These are phyloP conservation scores for Ptychadena robeensis DNA, from an alignment of 2,797 vertebrate species.

Conservation along the genomic window DNA sequence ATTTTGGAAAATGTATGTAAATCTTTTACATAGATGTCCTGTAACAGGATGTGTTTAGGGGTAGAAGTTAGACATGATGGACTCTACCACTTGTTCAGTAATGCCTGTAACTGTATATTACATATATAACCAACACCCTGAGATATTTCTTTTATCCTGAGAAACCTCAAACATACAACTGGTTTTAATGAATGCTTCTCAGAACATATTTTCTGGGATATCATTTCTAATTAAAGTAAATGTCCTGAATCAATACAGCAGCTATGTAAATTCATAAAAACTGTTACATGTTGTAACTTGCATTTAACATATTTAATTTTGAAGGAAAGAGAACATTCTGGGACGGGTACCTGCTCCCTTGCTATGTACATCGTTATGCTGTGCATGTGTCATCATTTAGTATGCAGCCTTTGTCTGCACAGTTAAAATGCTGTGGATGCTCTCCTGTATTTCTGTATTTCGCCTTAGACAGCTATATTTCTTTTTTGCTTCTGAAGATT, in stretches of 20 bases:
- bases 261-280: background rate
- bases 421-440: conserved; percentile 48
- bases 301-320: background rate
- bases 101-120: too few species aligned
- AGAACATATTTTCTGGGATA: background rate
- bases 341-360: background rate
- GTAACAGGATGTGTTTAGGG: too few species aligned
- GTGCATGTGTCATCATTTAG: conserved; percentile 18
- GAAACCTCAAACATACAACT: too few species aligned
- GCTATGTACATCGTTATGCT: background rate
- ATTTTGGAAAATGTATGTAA: too few species aligned
- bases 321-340: background rate
- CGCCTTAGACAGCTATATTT: conserved; percentile 41
- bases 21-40: too few species aligned
- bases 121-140: too few species aligned
- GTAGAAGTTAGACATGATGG: too few species aligned
- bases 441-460: conserved; percentile 43
- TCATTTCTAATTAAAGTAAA: background rate
- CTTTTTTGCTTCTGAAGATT: conserved; percentile 29
- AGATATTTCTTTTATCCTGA: too few species aligned
- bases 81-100: too few species aligned
- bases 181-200: background rate
- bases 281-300: background rate
- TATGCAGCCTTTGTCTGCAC: conserved; percentile 23
- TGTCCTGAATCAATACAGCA: background rate